A percentile compares a stretch with the other conserved stretches of the same genome.
Evolutionary conservation across 2,888 invertebrate genomes (phyloP).

Genomic region (Aporophyla lueneburgensis): DNA sequence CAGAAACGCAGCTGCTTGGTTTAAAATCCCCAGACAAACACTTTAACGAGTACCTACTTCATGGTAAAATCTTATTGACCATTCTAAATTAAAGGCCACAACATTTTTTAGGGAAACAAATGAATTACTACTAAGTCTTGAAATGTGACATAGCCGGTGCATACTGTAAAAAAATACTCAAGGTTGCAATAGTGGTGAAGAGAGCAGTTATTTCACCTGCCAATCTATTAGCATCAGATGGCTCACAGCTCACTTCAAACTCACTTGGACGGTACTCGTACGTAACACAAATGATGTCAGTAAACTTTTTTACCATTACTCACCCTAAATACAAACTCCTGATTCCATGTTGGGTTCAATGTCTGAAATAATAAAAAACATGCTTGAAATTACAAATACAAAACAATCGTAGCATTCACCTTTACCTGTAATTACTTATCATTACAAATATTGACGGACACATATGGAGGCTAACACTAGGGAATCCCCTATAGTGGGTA

Average conservation of each 20-base stretch:
- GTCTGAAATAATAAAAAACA: slow-evolving; percentile 91
- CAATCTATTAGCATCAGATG: too few species aligned
- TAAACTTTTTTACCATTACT: slow-evolving; percentile 76
- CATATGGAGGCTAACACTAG: neutral
- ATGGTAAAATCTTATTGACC: neutral
- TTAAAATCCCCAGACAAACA: neutral
- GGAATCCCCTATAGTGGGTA: neutral
- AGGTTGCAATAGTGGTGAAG: too few species aligned
- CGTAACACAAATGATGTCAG: neutral
- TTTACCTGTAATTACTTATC: neutral
- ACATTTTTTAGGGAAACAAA: neutral
- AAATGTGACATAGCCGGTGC: neutral
- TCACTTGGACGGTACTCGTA: neutral
- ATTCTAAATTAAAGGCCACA: neutral
- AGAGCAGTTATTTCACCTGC: too few species aligned
- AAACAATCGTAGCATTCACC: neutral
- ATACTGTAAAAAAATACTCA: too few species aligned
- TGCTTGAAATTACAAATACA: neutral
- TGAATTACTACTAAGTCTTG: neutral
- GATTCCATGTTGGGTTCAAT: slow-evolving; percentile 99
- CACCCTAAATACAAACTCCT: slow-evolving; percentile 98
- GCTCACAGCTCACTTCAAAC: too few species aligned
- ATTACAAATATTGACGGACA: neutral
- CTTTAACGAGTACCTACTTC: neutral
- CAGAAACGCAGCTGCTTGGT: too few species aligned